These are phyloP conservation scores for Mythimna vitellina DNA, from an alignment of 2,888 invertebrate genomes.

Conservation along the genomic window DNA sequence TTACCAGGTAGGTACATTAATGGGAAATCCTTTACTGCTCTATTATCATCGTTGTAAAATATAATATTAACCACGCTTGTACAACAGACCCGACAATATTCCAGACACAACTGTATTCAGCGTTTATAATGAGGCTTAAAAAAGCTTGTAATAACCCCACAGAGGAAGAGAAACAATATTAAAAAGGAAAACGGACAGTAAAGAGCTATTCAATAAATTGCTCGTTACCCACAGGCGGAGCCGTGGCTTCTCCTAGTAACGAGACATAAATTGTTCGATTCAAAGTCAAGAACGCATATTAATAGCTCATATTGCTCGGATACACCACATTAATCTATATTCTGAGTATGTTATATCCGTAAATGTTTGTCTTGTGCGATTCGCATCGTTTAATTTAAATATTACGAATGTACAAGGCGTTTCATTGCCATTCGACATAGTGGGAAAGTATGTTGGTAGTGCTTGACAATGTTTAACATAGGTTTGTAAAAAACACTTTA, in stretches of 20 bases:
- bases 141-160: slow-evolving; percentile 11
- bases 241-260: slow-evolving; percentile 12
- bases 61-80: background rate
- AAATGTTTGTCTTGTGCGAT: slow-evolving; percentile 44
- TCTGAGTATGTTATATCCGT: slow-evolving; percentile 57
- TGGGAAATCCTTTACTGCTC: background rate
- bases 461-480: background rate
- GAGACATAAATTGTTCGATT: slow-evolving; percentile 32
- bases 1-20: background rate
- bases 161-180: slow-evolving; percentile 18
- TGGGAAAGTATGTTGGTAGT: background rate
- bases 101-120: background rate
- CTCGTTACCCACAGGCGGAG: slow-evolving; percentile 15
- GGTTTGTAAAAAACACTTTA: background rate
- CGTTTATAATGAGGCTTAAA: slow-evolving; percentile 3
- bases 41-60: background rate
- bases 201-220: slow-evolving; percentile 18
- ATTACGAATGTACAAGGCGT: background rate
- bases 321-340: slow-evolving; percentile 48
- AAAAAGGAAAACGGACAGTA: slow-evolving; percentile 24
- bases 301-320: slow-evolving; percentile 29
- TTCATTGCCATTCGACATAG: slow-evolving; percentile 8
- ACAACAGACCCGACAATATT: background rate
- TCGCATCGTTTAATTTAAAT: slow-evolving; percentile 11
- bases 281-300: slow-evolving; percentile 40